These are phyloP conservation scores for Mythimna loreyi DNA, from an alignment of 2,888 invertebrate species.

Conservation along the genomic window DNA sequence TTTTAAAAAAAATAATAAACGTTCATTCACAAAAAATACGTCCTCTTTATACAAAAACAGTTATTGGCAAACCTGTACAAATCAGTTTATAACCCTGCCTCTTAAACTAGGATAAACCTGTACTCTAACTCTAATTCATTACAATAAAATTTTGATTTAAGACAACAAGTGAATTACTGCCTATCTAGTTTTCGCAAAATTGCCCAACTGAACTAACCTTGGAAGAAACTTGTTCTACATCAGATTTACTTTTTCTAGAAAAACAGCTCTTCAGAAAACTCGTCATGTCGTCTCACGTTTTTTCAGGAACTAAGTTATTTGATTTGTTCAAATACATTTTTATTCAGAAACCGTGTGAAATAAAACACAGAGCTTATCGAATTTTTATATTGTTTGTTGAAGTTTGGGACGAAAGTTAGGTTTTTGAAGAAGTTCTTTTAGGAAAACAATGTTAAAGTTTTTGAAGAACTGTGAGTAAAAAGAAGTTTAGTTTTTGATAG, in stretches of 20 bases:
- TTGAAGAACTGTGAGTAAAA: constrained; percentile 1
- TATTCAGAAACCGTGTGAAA: constrained; percentile 62
- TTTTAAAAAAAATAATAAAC: no score
- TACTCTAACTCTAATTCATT: no score
- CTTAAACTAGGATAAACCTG: no score
- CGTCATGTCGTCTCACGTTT: constrained; percentile 51
- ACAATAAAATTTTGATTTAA: no score
- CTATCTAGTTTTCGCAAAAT: background rate
- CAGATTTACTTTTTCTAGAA: constrained; percentile 37
- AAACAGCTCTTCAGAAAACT: constrained; percentile 61
- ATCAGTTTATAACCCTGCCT: no score
- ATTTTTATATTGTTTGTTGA: constrained; percentile 39
- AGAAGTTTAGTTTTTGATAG: constrained; percentile 4
- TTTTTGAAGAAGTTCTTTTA: constrained; percentile 24
- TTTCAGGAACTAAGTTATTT: constrained; percentile 13
- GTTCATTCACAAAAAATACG: no score
- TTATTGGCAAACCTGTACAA: no score
- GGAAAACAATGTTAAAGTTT: constrained; percentile 11
- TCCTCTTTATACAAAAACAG: no score
- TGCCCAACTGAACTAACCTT: constrained; percentile 45
- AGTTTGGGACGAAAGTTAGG: constrained; percentile 27
- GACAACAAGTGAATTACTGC: no score
- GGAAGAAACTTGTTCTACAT: constrained; percentile 11
- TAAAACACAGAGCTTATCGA: constrained; percentile 41
- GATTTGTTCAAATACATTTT: constrained; percentile 38